phyloP scores from a whole-genome alignment of 2,113 vertebrate genomes.

The Camelus bactrianus region DNA sequence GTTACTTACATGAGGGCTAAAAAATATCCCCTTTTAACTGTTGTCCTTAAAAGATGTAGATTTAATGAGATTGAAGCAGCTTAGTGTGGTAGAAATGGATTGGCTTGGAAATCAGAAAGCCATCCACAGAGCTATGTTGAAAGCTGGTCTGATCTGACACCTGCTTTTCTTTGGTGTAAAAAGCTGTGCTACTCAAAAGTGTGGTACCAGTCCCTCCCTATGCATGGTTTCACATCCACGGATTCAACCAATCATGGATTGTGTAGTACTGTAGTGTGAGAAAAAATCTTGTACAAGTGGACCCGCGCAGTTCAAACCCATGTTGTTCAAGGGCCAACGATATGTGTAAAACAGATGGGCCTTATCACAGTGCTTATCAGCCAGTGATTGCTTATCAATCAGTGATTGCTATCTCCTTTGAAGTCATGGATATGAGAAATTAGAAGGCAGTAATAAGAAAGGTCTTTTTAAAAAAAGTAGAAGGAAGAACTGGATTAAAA shows the following conservation, averaged over 20 bases:
- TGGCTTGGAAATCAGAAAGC: conserved; percentile 11
- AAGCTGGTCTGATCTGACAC: conserved; percentile 17
- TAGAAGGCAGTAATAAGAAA: not conserved
- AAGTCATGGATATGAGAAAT: not conserved
- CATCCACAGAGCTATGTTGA: not conserved
- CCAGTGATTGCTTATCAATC: not conserved
- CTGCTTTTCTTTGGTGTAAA: conserved; percentile 36
- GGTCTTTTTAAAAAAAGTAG: not conserved
- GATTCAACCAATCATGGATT: not conserved
- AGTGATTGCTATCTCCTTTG: not conserved
- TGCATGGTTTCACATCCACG: not conserved
- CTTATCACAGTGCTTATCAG: not conserved
- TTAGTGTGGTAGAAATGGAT: not conserved
- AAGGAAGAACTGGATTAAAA: conserved; percentile 47
- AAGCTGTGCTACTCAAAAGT: not conserved
- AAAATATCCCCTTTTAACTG: not conserved
- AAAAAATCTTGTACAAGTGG: not conserved
- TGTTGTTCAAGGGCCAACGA: not conserved
- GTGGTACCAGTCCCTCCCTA: not conserved
- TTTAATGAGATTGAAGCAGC: not conserved
- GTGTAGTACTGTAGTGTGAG: not conserved
- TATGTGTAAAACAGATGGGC: not conserved
- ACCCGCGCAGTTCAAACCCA: not conserved
- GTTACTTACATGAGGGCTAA: not conserved
- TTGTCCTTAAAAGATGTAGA: not conserved